Conservation (phyloP, 2,113 vertebrate species). For the Ciconia maguari region DNA sequence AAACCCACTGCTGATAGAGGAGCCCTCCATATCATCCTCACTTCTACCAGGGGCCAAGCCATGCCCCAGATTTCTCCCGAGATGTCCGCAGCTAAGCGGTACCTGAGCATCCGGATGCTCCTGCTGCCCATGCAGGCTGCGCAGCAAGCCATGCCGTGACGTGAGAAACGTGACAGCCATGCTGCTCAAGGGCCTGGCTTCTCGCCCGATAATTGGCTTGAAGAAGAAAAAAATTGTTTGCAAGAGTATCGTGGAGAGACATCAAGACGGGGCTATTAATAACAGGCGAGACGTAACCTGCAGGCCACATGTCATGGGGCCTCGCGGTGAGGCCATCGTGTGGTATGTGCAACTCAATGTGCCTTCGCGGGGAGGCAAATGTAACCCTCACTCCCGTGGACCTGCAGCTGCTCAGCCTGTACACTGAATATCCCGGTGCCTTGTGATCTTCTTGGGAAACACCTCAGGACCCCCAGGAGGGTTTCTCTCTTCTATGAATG, state of each 20-base stretch:
- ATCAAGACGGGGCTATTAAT: background rate
- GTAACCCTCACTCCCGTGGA: background rate
- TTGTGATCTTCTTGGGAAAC: background rate
- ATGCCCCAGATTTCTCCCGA: background rate
- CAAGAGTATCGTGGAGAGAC: background rate
- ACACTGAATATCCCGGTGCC: background rate
- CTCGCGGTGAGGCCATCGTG: background rate
- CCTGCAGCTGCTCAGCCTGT: background rate
- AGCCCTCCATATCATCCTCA: background rate
- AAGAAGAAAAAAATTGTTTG: conserved; percentile 18
- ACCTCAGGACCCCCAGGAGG: background rate
- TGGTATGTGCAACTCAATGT: background rate
- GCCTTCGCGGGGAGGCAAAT: background rate
- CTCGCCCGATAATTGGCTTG: background rate
- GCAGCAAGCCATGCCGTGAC: background rate
- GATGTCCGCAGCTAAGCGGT: background rate
- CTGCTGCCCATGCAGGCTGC: background rate
- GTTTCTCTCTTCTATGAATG: background rate
- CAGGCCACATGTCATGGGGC: background rate
- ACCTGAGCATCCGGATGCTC: background rate
- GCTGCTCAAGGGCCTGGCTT: conserved; percentile 8
- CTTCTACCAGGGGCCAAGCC: background rate
- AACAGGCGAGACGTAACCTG: background rate
- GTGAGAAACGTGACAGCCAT: conserved; percentile 38
- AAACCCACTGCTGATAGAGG: background rate